Evolutionary conservation across 2,113 vertebrate species (phyloP).

Genomic region (Rhipidura dahli): DNA sequence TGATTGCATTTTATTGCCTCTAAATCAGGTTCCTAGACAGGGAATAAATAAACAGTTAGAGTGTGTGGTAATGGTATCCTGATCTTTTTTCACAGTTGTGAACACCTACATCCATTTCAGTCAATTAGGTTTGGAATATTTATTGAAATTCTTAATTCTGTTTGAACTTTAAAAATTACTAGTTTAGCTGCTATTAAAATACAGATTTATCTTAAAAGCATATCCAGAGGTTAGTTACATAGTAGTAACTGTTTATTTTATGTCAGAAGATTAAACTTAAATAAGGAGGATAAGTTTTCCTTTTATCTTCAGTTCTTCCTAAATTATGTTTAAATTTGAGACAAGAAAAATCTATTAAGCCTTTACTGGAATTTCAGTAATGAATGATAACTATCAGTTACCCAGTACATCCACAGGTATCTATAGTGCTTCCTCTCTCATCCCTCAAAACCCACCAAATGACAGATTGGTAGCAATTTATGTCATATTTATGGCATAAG

Average conservation of each 20-base stretch:
- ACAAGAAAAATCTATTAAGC: background rate
- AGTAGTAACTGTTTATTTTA: background rate
- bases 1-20: slow-evolving; percentile 85
- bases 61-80: slow-evolving; percentile 90
- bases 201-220: slow-evolving; percentile 70
- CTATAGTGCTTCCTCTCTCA: background rate
- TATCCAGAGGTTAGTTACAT: slow-evolving; percentile 24
- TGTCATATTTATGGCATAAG: background rate
- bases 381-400: background rate
- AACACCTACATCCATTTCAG: slow-evolving; percentile 79
- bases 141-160: slow-evolving; percentile 71
- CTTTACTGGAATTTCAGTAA: background rate
- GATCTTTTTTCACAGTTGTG: slow-evolving; percentile 86
- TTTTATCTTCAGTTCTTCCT: background rate
- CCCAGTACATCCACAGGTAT: background rate
- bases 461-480: background rate
- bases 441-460: background rate
- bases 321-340: slow-evolving; percentile 14
- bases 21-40: slow-evolving; percentile 89
- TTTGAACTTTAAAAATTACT: slow-evolving; percentile 73
- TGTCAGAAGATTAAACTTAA: slow-evolving; percentile 40
- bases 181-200: slow-evolving; percentile 50
- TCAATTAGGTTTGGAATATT: slow-evolving; percentile 78
- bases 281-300: background rate
- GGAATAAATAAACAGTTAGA: slow-evolving; percentile 94